Evolutionary conservation across 2,797 vertebrate genomes (phyloP), one percentile per base, ranked within the genome.

Genomic region (Myotis daubentonii): DNA sequence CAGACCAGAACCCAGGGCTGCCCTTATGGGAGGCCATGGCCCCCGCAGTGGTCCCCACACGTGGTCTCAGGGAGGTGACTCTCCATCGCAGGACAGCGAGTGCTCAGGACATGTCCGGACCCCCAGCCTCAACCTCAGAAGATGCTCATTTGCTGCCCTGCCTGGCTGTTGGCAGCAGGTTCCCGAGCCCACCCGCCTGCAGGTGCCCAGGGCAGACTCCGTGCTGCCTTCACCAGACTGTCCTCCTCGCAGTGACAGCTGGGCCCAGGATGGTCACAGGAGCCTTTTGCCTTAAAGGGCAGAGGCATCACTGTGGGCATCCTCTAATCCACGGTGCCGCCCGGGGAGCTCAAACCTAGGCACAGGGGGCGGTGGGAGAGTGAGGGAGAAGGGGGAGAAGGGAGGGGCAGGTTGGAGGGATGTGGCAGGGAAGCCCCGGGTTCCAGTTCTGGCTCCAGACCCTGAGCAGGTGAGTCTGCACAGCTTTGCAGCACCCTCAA

Each of bases 401-500:
- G 5, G 57, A 15, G 38, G 20, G 15, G 9, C 2, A 2, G 15
- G 23, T 25, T 17, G 1, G 22, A 41, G 47, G 22, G 6, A 2
- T 11, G 3, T 22, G n/a, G 16, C 57, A 5, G 25, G 15, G 8
- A 25, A 62, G 65, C 57, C 79, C 20, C 4, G 0, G 62, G 36
- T 10, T 25, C 60, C 36, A 2, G 25, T 25, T 79, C 71, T 22
- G 10, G 8, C 13, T 47, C 23, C 2, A 0, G 4, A 41, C 8
- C 30, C 0, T 0, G 0, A 8, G 25, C 38, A 30, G 68, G 25
- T 1, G 3, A 15, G 10, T 25, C 9, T 30, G 47, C n/a, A 5
- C 6, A 12, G 0, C 8, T 22, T 3, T 0, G 1, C 51, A 1
- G 28, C n/a, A 60, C 33, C 41, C 30, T n/a, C 57, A 0, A 47